Evolutionary conservation across 92 coral and sea anemone genomes (phyloP).

Genomic region (Siderastrea siderea): DNA sequence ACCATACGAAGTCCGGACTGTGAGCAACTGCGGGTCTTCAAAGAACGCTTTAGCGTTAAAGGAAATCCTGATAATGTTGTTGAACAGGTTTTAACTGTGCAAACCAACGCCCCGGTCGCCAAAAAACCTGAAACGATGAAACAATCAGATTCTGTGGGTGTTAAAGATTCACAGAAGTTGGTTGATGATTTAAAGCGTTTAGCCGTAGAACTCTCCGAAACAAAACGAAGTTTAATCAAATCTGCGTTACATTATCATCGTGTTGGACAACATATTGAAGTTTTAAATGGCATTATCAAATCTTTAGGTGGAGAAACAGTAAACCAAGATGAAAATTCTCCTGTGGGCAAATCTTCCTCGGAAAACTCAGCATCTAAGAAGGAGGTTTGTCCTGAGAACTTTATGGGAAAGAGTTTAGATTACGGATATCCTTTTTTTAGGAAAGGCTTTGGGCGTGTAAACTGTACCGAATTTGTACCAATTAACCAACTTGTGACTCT

Average conservation of each 20-base stretch:
- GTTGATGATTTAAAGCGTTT: constrained; percentile 61
- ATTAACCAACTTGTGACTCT: constrained; percentile 76
- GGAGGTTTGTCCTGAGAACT: constrained; percentile 95
- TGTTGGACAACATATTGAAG: constrained; percentile 64
- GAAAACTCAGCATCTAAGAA: constrained; percentile 21
- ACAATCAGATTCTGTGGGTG: not conserved
- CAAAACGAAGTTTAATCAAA: constrained; percentile 54
- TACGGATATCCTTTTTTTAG: constrained; percentile 96
- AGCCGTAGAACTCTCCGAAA: constrained; percentile 68
- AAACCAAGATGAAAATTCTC: constrained; percentile 1
- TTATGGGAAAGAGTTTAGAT: constrained; percentile 79
- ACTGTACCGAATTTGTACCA: constrained; percentile 81
- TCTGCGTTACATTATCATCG: constrained; percentile 65
- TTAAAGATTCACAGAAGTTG: not conserved
- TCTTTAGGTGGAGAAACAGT: constrained; percentile 56
- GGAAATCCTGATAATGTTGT: not conserved
- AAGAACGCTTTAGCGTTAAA: not conserved
- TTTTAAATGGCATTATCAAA: constrained; percentile 54
- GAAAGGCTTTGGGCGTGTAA: constrained; percentile 82
- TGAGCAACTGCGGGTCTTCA: constrained; percentile 32
- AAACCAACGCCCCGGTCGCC: not conserved
- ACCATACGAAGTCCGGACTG: constrained; percentile 44
- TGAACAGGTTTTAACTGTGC: not conserved
- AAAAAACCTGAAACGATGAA: not conserved
- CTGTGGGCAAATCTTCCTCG: not conserved